phyloP scores from a whole-genome alignment of 2,113 vertebrate species.

The Nycticryphes semicollaris region DNA sequence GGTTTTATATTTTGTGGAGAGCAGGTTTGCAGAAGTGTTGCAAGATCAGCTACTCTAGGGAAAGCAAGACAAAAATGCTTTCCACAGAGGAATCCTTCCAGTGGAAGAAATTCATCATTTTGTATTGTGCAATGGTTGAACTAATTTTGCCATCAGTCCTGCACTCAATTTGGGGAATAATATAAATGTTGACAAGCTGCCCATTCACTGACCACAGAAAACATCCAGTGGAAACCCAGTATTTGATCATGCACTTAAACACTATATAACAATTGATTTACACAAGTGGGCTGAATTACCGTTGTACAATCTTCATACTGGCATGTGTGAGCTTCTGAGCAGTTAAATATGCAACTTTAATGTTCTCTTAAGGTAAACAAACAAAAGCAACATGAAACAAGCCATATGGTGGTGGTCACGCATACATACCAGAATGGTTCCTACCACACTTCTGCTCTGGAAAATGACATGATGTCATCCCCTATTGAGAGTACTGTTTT shows the following conservation, averaged over 20 bases:
- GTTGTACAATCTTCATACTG: not conserved
- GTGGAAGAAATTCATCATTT: not conserved
- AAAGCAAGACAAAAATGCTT: slow-evolving; percentile 6
- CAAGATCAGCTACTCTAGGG: not conserved
- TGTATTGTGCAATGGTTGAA: not conserved
- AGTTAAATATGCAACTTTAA: not conserved
- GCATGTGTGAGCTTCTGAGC: not conserved
- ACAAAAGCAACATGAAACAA: not conserved
- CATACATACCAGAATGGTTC: not conserved
- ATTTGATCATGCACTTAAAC: not conserved
- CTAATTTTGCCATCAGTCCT: not conserved
- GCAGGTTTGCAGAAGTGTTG: not conserved
- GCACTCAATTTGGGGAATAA: not conserved
- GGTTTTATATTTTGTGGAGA: not conserved
- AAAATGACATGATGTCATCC: not conserved
- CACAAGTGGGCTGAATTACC: not conserved
- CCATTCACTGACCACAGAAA: not conserved
- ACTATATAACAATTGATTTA: not conserved
- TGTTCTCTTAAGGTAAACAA: not conserved
- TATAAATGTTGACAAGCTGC: not conserved
- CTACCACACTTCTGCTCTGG: not conserved
- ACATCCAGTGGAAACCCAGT: not conserved
- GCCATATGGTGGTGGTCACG: not conserved
- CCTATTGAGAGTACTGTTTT: not conserved
- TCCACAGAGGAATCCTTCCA: not conserved